Conservation (phyloP, 2,797 vertebrate genomes). For the Falco berigora region DNA sequence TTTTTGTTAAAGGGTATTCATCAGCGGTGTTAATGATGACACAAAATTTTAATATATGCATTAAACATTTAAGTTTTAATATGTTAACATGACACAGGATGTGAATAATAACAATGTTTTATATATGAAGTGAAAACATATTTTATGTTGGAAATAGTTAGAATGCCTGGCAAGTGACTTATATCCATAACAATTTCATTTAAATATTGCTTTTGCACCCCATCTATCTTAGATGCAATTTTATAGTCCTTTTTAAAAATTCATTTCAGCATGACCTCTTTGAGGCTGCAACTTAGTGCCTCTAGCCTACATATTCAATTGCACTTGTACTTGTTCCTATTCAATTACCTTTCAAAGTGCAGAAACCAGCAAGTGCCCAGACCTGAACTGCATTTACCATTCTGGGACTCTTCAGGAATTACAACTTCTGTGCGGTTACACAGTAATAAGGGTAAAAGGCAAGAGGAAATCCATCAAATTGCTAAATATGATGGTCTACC, state of each 20-base stretch:
- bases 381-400: conserved; percentile 78
- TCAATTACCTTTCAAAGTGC: conserved; percentile 87
- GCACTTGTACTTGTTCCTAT: conserved; percentile 83
- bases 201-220: conserved; percentile 89
- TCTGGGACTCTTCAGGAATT: conserved; percentile 69
- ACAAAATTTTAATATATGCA: conserved; percentile 80
- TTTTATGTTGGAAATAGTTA: conserved; percentile 81
- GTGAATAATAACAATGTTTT: conserved; percentile 84
- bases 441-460: conserved; percentile 57
- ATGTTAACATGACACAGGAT: conserved; percentile 77
- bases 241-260: conserved; percentile 90
- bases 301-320: conserved; percentile 85
- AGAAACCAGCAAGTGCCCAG: conserved; percentile 70
- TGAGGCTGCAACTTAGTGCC: conserved; percentile 80
- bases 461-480: conserved; percentile 58
- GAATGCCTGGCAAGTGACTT: conserved; percentile 79
- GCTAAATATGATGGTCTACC: conserved; percentile 32
- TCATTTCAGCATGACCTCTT: conserved; percentile 90
- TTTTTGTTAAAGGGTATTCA: conserved; percentile 74
- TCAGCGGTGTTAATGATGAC: conserved; percentile 78
- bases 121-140: conserved; percentile 83
- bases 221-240: conserved; percentile 90
- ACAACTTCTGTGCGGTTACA: conserved; percentile 53
- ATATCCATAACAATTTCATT: conserved; percentile 87
- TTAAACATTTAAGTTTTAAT: conserved; percentile 85